A percentile compares a stretch with the other conserved stretches of the same genome.
Conservation (phyloP, 1,140 invertebrate species). For the Pantala flavescens region DNA sequence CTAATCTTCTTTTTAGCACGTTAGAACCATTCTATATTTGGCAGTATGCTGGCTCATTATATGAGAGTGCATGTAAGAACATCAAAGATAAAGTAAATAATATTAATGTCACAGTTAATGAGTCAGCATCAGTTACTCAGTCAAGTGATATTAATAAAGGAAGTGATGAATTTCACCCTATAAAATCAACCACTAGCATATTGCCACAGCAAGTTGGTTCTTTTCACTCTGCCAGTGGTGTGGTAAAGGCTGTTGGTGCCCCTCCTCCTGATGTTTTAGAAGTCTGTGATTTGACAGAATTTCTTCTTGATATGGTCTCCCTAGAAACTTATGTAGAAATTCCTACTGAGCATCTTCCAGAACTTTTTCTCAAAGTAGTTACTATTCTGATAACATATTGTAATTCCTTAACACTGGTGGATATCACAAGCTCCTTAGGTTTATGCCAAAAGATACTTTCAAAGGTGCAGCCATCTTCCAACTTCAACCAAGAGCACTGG, state of each 20-base stretch:
- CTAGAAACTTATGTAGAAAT: slow-evolving; percentile 70
- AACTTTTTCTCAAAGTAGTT: slow-evolving; percentile 55
- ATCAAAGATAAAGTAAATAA: background rate
- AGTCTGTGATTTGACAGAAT: slow-evolving; percentile 60
- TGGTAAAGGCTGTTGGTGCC: slow-evolving; percentile 27
- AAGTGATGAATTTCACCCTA: background rate
- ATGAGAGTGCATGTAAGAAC: slow-evolving; percentile 48
- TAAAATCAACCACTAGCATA: background rate
- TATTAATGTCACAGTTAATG: background rate
- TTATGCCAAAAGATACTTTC: slow-evolving; percentile 66
- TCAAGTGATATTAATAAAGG: background rate
- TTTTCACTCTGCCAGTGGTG: background rate
- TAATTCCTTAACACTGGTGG: slow-evolving; percentile 44
- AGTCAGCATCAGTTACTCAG: background rate
- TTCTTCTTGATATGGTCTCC: slow-evolving; percentile 67
- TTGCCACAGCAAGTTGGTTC: no score
- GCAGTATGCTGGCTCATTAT: slow-evolving; percentile 65
- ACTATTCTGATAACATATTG: slow-evolving; percentile 48
- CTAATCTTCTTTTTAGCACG: slow-evolving; percentile 75
- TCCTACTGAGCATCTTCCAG: slow-evolving; percentile 66
- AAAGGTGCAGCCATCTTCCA: slow-evolving; percentile 55
- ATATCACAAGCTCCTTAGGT: slow-evolving; percentile 52
- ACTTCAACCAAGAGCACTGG: background rate
- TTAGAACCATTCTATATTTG: slow-evolving; percentile 80
- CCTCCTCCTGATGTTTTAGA: slow-evolving; percentile 32